phyloP scores from a whole-genome alignment of 1,140 invertebrate genomes.

The Pseudomyrmex pallidus region DNA sequence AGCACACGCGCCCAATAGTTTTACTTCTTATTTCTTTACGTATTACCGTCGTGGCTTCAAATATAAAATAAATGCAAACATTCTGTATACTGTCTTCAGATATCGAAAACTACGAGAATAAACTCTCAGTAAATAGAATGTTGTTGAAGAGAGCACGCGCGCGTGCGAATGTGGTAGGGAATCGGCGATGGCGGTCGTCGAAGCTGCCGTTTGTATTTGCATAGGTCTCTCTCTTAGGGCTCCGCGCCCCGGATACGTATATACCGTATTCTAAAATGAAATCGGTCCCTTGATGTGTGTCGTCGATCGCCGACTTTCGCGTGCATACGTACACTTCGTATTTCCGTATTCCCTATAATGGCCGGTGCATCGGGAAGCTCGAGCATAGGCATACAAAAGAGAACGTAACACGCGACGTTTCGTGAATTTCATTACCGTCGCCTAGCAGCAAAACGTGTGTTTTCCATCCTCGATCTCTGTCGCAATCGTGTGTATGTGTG shows the following conservation, averaged over 20 bases:
- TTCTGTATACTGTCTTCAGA: neutral
- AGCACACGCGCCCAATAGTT: no score
- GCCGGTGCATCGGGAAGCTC: slow-evolving; percentile 25
- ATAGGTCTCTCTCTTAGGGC: slow-evolving; percentile 16
- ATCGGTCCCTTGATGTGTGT: slow-evolving; percentile 42
- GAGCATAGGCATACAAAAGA: slow-evolving; percentile 46
- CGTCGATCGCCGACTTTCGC: slow-evolving; percentile 41
- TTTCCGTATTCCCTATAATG: slow-evolving; percentile 43
- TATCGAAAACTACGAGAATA: slow-evolving; percentile 11
- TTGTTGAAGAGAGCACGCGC: neutral
- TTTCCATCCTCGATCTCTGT: slow-evolving; percentile 46
- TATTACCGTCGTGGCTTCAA: no score
- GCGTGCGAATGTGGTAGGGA: neutral
- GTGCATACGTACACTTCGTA: slow-evolving; percentile 28
- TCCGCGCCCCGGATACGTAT: neutral
- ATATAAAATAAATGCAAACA: neutral
- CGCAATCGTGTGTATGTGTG: neutral
- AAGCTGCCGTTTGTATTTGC: slow-evolving; percentile 30
- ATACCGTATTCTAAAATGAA: slow-evolving; percentile 34
- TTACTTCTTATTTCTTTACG: no score
- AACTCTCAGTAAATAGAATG: slow-evolving; percentile 45
- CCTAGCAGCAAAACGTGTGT: slow-evolving; percentile 49
- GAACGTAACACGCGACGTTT: slow-evolving; percentile 53
- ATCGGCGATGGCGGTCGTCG: slow-evolving; percentile 13
- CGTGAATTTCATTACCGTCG: slow-evolving; percentile 59